phyloP scores from a whole-genome alignment of 1,140 invertebrate genomes.

The Cotesia typhae region DNA sequence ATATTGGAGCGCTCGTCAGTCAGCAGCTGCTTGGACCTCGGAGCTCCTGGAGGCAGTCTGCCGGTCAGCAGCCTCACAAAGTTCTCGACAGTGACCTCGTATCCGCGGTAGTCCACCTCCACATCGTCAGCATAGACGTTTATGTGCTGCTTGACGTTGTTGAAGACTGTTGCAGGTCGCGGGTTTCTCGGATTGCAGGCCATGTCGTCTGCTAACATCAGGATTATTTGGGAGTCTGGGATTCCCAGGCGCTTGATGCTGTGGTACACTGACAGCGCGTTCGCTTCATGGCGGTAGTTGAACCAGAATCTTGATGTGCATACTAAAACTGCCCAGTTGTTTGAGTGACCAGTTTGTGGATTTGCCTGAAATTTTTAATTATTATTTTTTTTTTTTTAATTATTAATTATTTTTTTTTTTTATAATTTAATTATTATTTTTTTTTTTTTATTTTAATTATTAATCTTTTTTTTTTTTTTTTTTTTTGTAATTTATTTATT shows the following conservation, averaged over 20 bases:
- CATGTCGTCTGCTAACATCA: slow-evolving; percentile 99
- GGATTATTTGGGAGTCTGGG: slow-evolving; percentile 95
- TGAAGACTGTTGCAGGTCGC: slow-evolving; percentile 96
- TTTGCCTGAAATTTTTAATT: too few relatives aligned
- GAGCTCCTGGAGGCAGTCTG: slow-evolving; percentile 87
- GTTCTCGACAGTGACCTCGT: slow-evolving; percentile 98
- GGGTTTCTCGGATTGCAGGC: slow-evolving; percentile 98
- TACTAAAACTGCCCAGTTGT: slow-evolving; percentile 99
- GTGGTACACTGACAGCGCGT: slow-evolving; percentile 97
- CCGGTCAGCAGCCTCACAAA: slow-evolving; percentile 97
- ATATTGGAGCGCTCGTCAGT: slow-evolving; percentile 98
- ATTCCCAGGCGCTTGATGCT: slow-evolving; percentile 98
- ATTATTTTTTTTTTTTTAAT: too few relatives aligned
- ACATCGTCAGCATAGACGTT: slow-evolving; percentile 99
- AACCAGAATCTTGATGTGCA: slow-evolving; percentile 99
- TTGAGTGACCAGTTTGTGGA: slow-evolving; percentile 78
- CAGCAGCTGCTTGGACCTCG: slow-evolving; percentile 92
- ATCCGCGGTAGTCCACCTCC: slow-evolving; percentile 98
- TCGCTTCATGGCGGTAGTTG: slow-evolving; percentile 99
- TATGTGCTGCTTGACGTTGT: slow-evolving; percentile 97
- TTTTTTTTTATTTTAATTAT: too few relatives aligned
- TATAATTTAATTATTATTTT: too few relatives aligned
- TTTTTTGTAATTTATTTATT: too few relatives aligned
- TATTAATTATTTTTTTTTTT: too few relatives aligned
- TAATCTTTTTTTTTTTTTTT: too few relatives aligned